Percentiles rank a stretch among this genome's conserved stretches.
Conservation (phyloP, 2,113 vertebrate species). For the Myxocyprinus asiaticus region DNA sequence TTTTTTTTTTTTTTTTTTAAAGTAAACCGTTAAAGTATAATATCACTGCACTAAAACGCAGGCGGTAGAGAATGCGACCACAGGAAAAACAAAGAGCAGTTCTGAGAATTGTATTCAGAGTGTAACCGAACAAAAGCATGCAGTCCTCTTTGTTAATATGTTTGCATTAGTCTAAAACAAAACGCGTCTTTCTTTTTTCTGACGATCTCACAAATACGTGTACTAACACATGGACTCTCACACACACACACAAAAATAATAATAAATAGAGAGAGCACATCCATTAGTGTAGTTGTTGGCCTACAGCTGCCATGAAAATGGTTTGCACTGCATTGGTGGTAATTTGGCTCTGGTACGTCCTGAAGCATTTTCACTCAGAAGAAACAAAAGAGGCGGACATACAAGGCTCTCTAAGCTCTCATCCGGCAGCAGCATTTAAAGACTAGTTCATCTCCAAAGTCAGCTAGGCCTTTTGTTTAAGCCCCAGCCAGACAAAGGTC, state of each 20-base stretch:
- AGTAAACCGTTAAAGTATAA: constrained; percentile 59
- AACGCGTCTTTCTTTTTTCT: constrained; percentile 26
- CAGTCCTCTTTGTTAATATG: constrained; percentile 32
- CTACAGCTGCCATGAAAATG: constrained; percentile 77
- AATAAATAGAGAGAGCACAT: constrained; percentile 59
- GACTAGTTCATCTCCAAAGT: constrained; percentile 76
- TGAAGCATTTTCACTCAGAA: constrained; percentile 70
- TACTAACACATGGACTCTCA: constrained; percentile 33
- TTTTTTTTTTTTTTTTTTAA: too few relatives aligned
- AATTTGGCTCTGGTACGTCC: constrained; percentile 74
- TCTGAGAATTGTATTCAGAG: constrained; percentile 37
- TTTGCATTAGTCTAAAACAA: constrained; percentile 44
- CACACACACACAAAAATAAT: constrained; percentile 18
- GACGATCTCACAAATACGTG: too few relatives aligned
- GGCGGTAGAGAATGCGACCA: constrained; percentile 47
- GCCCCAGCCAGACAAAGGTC: constrained; percentile 73
- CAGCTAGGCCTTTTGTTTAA: constrained; percentile 82
- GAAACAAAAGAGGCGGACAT: constrained; percentile 75
- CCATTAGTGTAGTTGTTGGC: constrained; percentile 73
- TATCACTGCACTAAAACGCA: background rate
- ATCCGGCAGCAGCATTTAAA: constrained; percentile 70
- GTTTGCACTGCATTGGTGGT: constrained; percentile 70
- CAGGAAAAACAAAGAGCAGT: constrained; percentile 49
- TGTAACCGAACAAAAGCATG: background rate
- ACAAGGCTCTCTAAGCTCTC: constrained; percentile 64